phyloP scores from a whole-genome alignment of 2,888 invertebrate species.

The Dicranocentrus wangi region DNA sequence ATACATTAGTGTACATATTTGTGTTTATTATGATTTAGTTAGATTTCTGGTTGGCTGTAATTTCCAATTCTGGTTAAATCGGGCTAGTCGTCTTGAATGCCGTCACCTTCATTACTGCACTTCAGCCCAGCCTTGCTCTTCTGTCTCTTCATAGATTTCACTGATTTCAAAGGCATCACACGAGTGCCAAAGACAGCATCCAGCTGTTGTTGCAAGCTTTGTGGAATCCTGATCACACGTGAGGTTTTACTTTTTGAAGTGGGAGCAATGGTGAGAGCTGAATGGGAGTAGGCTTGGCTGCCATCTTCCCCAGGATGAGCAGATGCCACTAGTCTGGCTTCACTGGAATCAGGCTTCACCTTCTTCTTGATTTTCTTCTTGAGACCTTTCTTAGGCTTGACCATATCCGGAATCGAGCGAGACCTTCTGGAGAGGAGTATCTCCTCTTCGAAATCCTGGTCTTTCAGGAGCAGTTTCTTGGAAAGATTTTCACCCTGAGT shows the following conservation, averaged over 20 bases:
- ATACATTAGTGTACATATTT: no score
- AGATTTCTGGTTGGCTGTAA: no score
- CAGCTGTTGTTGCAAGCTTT: slow-evolving; percentile 33
- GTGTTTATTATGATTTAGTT: no score
- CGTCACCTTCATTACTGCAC: background rate
- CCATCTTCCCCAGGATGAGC: background rate
- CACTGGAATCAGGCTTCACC: background rate
- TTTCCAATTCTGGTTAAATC: no score
- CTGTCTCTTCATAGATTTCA: background rate
- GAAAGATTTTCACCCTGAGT: background rate
- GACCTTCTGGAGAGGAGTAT: slow-evolving; percentile 4
- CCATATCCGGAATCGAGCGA: slow-evolving; percentile 21
- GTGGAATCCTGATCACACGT: slow-evolving; percentile 1
- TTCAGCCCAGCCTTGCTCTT: no score
- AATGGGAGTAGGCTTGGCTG: background rate
- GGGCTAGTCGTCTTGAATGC: background rate
- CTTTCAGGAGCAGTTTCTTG: background rate
- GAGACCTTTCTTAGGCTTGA: slow-evolving; percentile 2
- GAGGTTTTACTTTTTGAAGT: background rate
- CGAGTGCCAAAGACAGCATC: slow-evolving; percentile 44
- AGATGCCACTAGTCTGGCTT: background rate
- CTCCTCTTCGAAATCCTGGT: background rate
- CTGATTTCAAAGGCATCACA: slow-evolving; percentile 18
- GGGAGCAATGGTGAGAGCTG: background rate
- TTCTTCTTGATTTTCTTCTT: slow-evolving; percentile 16